Percentiles rank a stretch among this genome's conserved stretches.
These are phyloP conservation scores for Ochotona curzoniae DNA, from an alignment of 2,113 vertebrate genomes.

Conservation along the genomic window DNA sequence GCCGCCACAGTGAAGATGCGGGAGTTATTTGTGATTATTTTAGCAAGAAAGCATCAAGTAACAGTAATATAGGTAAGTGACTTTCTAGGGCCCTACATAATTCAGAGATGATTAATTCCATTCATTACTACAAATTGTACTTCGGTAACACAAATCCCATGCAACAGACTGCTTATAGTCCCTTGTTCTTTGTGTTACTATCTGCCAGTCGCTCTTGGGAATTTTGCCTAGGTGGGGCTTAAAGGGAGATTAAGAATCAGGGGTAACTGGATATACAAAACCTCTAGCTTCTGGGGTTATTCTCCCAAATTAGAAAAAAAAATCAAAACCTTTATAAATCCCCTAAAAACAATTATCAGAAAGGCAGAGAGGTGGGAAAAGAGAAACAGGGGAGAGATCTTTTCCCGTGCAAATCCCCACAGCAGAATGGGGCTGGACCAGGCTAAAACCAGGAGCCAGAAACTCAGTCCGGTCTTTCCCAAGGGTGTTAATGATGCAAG, in stretches of 20 bases:
- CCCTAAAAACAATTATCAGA: too few relatives aligned
- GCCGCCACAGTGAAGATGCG: slow-evolving; percentile 97
- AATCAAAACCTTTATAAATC: too few relatives aligned
- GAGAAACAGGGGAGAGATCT: too few relatives aligned
- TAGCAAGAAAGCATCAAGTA: slow-evolving; percentile 80
- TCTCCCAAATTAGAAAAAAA: too few relatives aligned
- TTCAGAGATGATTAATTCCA: neutral
- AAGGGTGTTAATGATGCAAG: too few relatives aligned
- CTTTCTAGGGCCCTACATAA: neutral
- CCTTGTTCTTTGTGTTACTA: neutral
- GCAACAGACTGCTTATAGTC: neutral
- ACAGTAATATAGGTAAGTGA: slow-evolving; percentile 89
- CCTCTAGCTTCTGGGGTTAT: neutral
- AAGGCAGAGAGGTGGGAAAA: too few relatives aligned
- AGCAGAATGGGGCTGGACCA: too few relatives aligned
- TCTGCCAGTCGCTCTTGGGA: neutral
- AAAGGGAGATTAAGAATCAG: neutral
- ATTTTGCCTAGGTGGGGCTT: neutral
- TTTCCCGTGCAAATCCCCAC: too few relatives aligned
- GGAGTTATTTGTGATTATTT: slow-evolving; percentile 96
- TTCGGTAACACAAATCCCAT: neutral
- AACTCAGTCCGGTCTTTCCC: too few relatives aligned
- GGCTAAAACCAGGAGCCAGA: too few relatives aligned
- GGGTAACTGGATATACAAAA: neutral
- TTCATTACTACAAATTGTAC: neutral